Evolutionary conservation across 2,888 invertebrate species (phyloP), one percentile per base, ranked within the genome.

Genomic region (Hemistola chrysoprasaria): DNA sequence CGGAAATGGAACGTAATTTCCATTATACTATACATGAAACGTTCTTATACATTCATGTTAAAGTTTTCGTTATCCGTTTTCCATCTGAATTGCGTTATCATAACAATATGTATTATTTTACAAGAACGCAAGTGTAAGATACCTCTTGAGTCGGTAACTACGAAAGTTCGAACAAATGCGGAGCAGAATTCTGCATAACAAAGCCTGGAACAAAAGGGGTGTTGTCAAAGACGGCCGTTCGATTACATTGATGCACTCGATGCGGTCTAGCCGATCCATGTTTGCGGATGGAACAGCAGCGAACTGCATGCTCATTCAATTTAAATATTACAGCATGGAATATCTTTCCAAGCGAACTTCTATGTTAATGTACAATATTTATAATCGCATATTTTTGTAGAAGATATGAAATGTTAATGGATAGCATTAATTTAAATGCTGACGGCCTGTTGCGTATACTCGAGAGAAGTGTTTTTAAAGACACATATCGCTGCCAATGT

Each of bases 1-100:
- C 71, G 82, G 80, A 84, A 81, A 83, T 79, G 71, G 65, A 73
- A 66, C 66, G 66, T 77, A 74, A 82, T 80, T 75, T 67, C 63
- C 71, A 71, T 79, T 77, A 71, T 64, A 64, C 63, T 59, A n/a
- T n/a, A 59, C 62, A 65, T 70, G 60, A 57, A 68, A 65, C 56
- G 57, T 57, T 59, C 52, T 51, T n/a, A n/a, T n/a, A 59, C 55
- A 52, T 51, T 32, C 41, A 43, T 33, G 37, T 33, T 32, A 2
- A 47, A 46, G 46, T 57, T 48, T 47, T 50, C 44, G 36, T 26
- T 29, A 38, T 44, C 10, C 22, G 29, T 24, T 40, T 20, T 23
- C 20, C 38, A 32, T 26, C 27, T 6, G 22, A 45, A 31, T 29
- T 22, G 21, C 30, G 30, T 47, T 44, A 40, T 32, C 8, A 29